A percentile compares a stretch with the other conserved stretches of the same genome.
Evolutionary conservation across 2,797 vertebrate genomes (phyloP).

Genomic region (Labeo calbasu): DNA sequence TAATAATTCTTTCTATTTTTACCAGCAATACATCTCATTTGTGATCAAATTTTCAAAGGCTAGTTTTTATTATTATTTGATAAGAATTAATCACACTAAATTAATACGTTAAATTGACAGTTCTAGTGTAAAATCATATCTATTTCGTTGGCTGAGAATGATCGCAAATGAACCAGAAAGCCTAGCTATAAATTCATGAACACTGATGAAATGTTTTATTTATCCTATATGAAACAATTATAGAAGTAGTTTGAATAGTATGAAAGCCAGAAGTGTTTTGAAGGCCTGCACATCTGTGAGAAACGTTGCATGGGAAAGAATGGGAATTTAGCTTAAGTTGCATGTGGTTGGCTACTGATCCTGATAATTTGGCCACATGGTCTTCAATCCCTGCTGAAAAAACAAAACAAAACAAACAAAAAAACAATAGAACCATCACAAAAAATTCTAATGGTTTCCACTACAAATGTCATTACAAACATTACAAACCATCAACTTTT

Average conservation of each 20-base stretch:
- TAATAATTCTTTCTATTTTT: not conserved
- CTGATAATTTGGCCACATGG: not conserved
- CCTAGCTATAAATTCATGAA: slow-evolving; percentile 2
- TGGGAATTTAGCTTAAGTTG: not conserved
- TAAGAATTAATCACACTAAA: not conserved
- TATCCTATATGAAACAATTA: not conserved
- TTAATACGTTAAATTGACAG: not conserved
- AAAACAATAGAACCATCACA: too few species aligned
- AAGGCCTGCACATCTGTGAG: not conserved
- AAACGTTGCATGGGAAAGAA: not conserved
- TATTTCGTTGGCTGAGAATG: not conserved
- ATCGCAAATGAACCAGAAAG: not conserved
- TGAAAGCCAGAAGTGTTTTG: not conserved
- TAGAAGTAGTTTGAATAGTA: not conserved
- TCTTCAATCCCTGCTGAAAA: not conserved
- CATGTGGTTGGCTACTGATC: not conserved
- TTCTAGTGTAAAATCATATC: slow-evolving; percentile 4
- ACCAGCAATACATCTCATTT: not conserved
- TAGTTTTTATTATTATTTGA: not conserved
- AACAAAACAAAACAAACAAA: too few species aligned
- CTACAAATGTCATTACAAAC: too few species aligned
- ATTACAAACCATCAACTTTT: too few species aligned
- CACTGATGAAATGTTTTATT: not conserved
- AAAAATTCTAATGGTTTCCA: too few species aligned
- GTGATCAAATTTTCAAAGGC: not conserved